These are phyloP conservation scores for Styela plicata DNA, from an alignment of 23 tunicate species.

Conservation along the genomic window DNA sequence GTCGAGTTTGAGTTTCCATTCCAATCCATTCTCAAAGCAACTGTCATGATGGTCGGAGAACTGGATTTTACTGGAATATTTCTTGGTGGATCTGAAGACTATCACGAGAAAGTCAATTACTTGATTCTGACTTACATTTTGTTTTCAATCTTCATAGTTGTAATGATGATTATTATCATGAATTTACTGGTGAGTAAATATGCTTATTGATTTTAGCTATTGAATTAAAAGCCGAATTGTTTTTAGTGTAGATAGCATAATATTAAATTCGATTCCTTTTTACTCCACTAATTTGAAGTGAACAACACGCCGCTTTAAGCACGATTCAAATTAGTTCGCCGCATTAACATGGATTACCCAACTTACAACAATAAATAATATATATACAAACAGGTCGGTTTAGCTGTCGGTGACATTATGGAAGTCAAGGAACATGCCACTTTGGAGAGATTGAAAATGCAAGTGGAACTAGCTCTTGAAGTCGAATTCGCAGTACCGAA, in stretches of 20 bases:
- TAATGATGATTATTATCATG: constrained; percentile 88
- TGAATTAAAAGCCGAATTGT: too few relatives aligned
- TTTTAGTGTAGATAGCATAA: too few relatives aligned
- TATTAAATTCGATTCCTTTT: too few relatives aligned
- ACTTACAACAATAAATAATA: too few relatives aligned
- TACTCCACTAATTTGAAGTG: too few relatives aligned
- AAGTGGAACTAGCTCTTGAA: constrained; percentile 82
- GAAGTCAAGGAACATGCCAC: constrained; percentile 87
- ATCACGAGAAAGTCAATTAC: constrained; percentile 41
- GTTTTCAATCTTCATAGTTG: constrained; percentile 68
- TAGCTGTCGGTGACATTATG: constrained; percentile 88
- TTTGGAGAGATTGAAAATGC: constrained; percentile 80
- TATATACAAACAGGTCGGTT: constrained; percentile 90
- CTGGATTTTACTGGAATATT: constrained; percentile 72
- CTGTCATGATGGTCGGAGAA: constrained; percentile 91
- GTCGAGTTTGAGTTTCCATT: constrained; percentile 64
- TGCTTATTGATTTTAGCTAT: too few relatives aligned
- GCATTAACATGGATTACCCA: too few relatives aligned
- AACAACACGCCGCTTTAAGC: too few relatives aligned
- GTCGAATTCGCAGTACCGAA: constrained; percentile 83
- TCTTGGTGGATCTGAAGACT: constrained; percentile 42
- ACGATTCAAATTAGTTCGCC: too few relatives aligned
- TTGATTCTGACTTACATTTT: constrained; percentile 55
- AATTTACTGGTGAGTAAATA: constrained; percentile 78
- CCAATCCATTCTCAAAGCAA: constrained; percentile 60